phyloP scores from a whole-genome alignment of 2,797 vertebrate genomes.

The Nasua narica region DNA sequence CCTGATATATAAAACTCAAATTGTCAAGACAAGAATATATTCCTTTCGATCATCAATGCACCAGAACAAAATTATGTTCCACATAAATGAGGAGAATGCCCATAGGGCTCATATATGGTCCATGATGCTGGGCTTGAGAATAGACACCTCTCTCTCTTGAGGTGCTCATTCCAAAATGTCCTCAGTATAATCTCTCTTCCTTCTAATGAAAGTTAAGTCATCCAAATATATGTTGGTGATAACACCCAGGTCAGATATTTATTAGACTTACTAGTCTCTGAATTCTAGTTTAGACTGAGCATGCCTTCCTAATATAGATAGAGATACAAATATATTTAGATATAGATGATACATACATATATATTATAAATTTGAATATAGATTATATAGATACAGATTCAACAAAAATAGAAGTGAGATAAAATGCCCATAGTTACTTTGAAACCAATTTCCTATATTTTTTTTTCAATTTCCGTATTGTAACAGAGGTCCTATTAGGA shows the following conservation, averaged over 20 bases:
- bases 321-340: neutral
- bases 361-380: neutral
- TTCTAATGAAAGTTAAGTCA: neutral
- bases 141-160: neutral
- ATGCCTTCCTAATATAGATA: neutral
- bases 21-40: neutral
- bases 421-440: neutral
- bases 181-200: neutral
- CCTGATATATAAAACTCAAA: neutral
- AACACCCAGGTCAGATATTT: neutral
- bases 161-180: neutral
- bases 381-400: neutral
- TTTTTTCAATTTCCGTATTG: neutral
- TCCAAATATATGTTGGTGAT: neutral
- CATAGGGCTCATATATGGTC: neutral
- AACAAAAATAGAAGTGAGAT: neutral
- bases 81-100: neutral
- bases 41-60: neutral
- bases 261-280: neutral
- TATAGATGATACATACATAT: neutral
- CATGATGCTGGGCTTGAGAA: neutral
- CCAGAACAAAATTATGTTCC: neutral
- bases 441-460: neutral
- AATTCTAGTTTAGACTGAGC: neutral
- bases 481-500: neutral